Evolutionary conservation across 2,113 vertebrate genomes (phyloP).

Genomic region (Herpetotheres cachinnans): DNA sequence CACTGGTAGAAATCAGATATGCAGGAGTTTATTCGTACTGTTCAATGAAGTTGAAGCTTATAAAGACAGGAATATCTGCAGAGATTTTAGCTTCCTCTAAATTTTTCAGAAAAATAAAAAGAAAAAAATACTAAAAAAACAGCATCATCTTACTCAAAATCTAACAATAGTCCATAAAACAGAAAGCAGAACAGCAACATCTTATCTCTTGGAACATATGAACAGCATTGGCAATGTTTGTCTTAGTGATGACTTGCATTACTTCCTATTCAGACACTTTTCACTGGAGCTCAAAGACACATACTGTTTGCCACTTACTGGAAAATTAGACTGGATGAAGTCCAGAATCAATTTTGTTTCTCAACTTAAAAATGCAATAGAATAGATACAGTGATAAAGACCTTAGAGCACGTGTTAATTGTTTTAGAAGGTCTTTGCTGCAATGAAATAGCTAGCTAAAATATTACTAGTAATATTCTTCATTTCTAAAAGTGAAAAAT

Average conservation of each 20-base stretch:
- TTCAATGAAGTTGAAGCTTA: background rate
- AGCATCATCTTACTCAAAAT: background rate
- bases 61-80: background rate
- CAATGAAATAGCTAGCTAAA: background rate
- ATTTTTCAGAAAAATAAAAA: background rate
- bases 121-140: background rate
- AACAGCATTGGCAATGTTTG: background rate
- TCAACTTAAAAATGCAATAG: background rate
- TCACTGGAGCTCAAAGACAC: conserved; percentile 10
- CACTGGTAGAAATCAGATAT: background rate
- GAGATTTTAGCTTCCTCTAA: background rate
- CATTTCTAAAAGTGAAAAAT: background rate
- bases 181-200: background rate
- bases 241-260: conserved; percentile 10
- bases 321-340: conserved; percentile 42
- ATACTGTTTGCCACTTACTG: conserved; percentile 1
- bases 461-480: background rate
- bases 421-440: background rate
- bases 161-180: background rate
- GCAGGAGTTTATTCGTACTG: background rate
- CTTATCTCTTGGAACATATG: background rate
- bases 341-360: conserved; percentile 51
- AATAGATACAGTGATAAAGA: background rate
- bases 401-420: background rate
- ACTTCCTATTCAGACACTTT: background rate